A percentile compares a stretch with the other conserved stretches of the same genome.
Evolutionary conservation across 2,888 invertebrate genomes (phyloP).

Genomic region (Chorisops tibialis): DNA sequence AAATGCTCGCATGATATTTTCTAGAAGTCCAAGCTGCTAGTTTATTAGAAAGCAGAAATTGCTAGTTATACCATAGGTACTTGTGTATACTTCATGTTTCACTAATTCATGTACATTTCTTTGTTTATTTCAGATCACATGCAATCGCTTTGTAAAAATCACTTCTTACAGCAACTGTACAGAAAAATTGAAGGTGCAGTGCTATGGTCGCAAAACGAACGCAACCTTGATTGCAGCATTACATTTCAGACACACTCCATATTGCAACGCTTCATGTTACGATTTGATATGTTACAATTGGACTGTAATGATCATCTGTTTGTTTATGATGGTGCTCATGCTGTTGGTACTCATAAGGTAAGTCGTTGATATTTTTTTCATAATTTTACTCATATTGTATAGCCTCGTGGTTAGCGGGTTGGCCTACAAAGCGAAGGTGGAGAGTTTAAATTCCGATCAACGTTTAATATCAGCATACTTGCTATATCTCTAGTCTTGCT

Average conservation of each 20-base stretch:
- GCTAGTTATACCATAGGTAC: too few relatives aligned
- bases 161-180: conserved; percentile 83
- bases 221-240: conserved; percentile 86
- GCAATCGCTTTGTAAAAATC: conserved; percentile 85
- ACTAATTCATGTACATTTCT: conserved; percentile 29
- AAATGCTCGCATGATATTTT: too few relatives aligned
- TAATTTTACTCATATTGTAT: too few relatives aligned
- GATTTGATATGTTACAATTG: conserved; percentile 85
- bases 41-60: too few relatives aligned
- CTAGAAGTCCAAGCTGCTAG: too few relatives aligned
- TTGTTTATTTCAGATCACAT: conserved; percentile 72
- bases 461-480: too few relatives aligned
- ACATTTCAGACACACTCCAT: conserved; percentile 95
- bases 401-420: too few relatives aligned
- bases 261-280: conserved; percentile 88
- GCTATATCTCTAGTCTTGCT: too few relatives aligned
- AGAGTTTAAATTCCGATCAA: too few relatives aligned
- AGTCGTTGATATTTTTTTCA: too few relatives aligned
- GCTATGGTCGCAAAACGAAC: conserved; percentile 84
- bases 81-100: too few relatives aligned
- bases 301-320: conserved; percentile 93
- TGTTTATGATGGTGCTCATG: conserved; percentile 90
- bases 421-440: too few relatives aligned
- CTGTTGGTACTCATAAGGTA: conserved; percentile 84
- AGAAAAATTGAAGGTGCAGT: conserved; percentile 89